Percentiles rank a stretch among this genome's conserved stretches.
Evolutionary conservation across 23 tunicate species (phyloP).

Genomic region (Ciona savignyi): DNA sequence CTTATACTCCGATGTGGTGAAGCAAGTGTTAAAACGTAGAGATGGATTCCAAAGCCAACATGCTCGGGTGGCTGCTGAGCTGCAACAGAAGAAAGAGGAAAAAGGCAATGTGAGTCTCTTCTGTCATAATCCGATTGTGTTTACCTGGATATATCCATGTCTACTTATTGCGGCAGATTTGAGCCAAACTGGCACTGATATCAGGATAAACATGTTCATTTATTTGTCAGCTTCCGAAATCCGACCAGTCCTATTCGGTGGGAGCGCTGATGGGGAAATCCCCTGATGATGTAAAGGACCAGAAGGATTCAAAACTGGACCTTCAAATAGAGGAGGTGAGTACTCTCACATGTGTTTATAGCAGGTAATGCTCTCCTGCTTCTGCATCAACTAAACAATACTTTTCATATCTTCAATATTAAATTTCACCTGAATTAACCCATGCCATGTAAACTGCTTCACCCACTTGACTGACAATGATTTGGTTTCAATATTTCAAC

Average conservation of each 20-base stretch:
- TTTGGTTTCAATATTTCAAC: too few relatives aligned
- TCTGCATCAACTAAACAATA: too few relatives aligned
- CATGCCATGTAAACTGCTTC: background rate
- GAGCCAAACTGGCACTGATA: too few relatives aligned
- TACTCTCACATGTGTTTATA: too few relatives aligned
- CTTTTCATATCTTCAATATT: too few relatives aligned
- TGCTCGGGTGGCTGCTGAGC: conserved; percentile 42
- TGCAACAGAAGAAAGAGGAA: conserved; percentile 48
- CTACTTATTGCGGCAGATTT: too few relatives aligned
- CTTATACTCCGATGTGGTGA: conserved; percentile 57
- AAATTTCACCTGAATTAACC: too few relatives aligned
- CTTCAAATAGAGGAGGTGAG: conserved; percentile 66
- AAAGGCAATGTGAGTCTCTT: conserved; percentile 50
- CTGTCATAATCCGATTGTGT: too few relatives aligned
- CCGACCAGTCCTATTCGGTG: conserved; percentile 75
- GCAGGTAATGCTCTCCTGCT: too few relatives aligned
- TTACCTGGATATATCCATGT: too few relatives aligned
- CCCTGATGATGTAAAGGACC: conserved; percentile 50
- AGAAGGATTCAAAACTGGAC: conserved; percentile 59
- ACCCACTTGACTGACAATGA: too few relatives aligned
- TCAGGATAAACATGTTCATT: too few relatives aligned
- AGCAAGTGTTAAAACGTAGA: conserved; percentile 58
- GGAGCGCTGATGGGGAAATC: conserved; percentile 78
- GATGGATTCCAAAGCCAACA: conserved; percentile 45
- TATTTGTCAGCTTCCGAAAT: conserved; percentile 19